Conservation (phyloP, 2,113 vertebrate species). For the Ailuropoda melanoleuca region DNA sequence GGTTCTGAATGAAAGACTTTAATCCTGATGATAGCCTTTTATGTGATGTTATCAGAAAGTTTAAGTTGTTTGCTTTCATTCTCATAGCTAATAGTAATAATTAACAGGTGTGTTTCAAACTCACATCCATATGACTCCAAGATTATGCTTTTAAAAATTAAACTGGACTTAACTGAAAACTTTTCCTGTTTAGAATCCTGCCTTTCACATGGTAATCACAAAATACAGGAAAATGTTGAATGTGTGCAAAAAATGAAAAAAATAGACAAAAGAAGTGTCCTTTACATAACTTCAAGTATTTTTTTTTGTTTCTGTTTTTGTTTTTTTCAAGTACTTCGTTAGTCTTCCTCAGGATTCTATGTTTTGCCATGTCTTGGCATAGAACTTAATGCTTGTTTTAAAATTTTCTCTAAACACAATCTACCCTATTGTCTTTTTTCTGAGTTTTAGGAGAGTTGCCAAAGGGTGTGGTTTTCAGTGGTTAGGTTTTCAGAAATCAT, state of each 20-base stretch:
- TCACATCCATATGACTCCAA: background rate
- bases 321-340: background rate
- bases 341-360: slow-evolving; percentile 15
- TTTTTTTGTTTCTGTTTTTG: background rate
- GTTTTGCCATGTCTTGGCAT: slow-evolving; percentile 31
- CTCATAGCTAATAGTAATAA: background rate
- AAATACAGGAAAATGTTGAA: background rate
- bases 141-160: slow-evolving; percentile 6
- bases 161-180: background rate
- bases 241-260: background rate
- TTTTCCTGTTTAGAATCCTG: background rate
- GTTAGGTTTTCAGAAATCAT: slow-evolving; percentile 61
- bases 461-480: slow-evolving; percentile 63
- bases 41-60: background rate
- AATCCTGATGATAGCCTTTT: background rate
- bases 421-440: slow-evolving; percentile 65
- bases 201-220: background rate
- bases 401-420: slow-evolving; percentile 55
- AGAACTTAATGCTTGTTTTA: slow-evolving; percentile 32
- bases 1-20: background rate
- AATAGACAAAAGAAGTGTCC: background rate
- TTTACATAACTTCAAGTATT: slow-evolving; percentile 23
- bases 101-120: background rate
- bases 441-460: slow-evolving; percentile 51
- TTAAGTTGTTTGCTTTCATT: slow-evolving; percentile 11